Evolutionary conservation across 2,888 invertebrate genomes (phyloP).

Genomic region (Cataglyphis altisquamis): DNA sequence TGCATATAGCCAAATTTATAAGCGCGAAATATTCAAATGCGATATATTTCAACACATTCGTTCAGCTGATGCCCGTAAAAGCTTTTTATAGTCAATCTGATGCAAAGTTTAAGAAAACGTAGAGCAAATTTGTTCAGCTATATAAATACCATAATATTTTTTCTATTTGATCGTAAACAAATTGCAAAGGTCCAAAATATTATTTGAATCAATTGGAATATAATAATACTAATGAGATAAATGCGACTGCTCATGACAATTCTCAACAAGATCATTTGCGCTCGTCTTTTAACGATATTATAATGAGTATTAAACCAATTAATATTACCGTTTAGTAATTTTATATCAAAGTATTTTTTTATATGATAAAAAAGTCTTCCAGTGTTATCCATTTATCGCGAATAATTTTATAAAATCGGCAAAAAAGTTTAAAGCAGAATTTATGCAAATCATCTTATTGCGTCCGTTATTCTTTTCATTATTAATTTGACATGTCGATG

Average conservation of each 20-base stretch:
- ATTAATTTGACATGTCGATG: neutral
- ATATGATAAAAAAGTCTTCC: neutral
- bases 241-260: neutral
- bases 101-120: slow-evolving; percentile 1
- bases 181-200: neutral
- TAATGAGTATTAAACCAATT: neutral
- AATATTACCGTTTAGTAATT: neutral
- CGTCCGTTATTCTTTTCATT: neutral
- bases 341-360: neutral
- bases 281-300: neutral
- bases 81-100: neutral
- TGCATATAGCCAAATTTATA: neutral
- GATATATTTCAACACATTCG: neutral
- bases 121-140: slow-evolving; percentile 23
- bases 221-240: neutral
- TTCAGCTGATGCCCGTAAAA: neutral
- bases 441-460: slow-evolving; percentile 4
- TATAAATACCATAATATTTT: slow-evolving; percentile 32
- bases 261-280: neutral
- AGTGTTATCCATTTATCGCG: neutral
- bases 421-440: slow-evolving; percentile 1
- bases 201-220: neutral
- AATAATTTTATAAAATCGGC: neutral
- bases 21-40: neutral
- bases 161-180: neutral